Conservation (phyloP, 2,888 invertebrate species). For the Scrobipalpa costella region DNA sequence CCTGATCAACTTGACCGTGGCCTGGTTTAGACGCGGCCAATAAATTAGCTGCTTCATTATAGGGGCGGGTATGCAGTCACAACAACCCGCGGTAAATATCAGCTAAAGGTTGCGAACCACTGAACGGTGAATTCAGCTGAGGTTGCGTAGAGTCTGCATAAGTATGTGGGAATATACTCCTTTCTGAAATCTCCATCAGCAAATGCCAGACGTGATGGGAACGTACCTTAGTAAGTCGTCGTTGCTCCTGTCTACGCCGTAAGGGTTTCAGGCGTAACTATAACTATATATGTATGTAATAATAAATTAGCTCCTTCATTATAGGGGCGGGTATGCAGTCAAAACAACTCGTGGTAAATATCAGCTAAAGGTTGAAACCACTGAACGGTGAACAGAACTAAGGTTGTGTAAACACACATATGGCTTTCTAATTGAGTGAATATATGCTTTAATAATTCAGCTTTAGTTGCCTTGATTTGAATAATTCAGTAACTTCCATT, state of each 20-base stretch:
- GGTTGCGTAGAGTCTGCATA: not conserved
- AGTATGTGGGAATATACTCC: no score
- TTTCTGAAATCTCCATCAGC: no score
- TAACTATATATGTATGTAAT: no score
- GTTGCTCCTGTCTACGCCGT: no score
- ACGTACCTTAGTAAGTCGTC: no score
- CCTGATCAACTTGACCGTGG: conserved; percentile 20
- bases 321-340: conserved; percentile 36
- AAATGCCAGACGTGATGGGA: no score
- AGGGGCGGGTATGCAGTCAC: conserved; percentile 34
- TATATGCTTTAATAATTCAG: no score
- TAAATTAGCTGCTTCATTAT: conserved; percentile 43
- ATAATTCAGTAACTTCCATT: no score
- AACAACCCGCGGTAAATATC: conserved; percentile 25
- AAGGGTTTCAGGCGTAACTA: no score
- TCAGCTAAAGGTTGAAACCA: conserved; percentile 24
- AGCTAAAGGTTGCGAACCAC: conserved; percentile 23
- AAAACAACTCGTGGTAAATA: conserved; percentile 25
- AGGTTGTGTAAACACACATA: no score
- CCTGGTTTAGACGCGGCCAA: conserved; percentile 19
- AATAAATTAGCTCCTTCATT: conserved; percentile 41
- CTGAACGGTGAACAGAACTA: not conserved
- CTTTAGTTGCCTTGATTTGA: no score
- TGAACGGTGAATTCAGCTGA: not conserved
- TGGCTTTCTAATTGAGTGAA: no score